Conservation (phyloP, 2,888 invertebrate genomes). For the Allygus modestus region DNA sequence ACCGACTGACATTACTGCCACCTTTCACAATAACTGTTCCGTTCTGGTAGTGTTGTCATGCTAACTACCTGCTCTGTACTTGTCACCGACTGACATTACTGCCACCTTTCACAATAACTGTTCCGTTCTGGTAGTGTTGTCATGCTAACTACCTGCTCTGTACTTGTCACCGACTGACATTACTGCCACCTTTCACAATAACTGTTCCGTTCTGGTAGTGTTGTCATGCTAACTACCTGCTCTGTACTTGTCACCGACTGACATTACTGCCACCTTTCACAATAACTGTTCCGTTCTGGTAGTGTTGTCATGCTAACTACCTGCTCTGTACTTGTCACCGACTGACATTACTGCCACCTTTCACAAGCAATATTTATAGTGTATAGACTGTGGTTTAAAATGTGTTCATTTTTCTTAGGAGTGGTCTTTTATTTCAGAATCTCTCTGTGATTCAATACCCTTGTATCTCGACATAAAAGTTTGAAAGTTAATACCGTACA, state of each 20-base stretch:
- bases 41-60: background rate
- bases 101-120: slow-evolving; percentile 6
- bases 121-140: background rate
- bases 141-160: slow-evolving; percentile 35
- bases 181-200: background rate
- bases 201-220: background rate
- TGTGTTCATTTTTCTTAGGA: too few species aligned
- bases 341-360: background rate
- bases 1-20: background rate
- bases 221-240: slow-evolving; percentile 29
- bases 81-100: background rate
- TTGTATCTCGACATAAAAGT: too few species aligned
- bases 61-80: slow-evolving; percentile 34
- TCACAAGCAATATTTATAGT: too few species aligned
- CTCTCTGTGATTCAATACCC: too few species aligned
- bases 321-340: background rate
- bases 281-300: slow-evolving; percentile 1
- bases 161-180: background rate
- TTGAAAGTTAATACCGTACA: too few species aligned
- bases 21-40: slow-evolving; percentile 28
- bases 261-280: background rate
- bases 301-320: slow-evolving; percentile 34
- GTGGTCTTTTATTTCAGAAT: too few species aligned
- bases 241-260: slow-evolving; percentile 3
- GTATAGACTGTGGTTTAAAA: too few species aligned